Base-by-base conservation (phyloP, 2,113 vertebrate species). In the Zootoca vivipara region DNA sequence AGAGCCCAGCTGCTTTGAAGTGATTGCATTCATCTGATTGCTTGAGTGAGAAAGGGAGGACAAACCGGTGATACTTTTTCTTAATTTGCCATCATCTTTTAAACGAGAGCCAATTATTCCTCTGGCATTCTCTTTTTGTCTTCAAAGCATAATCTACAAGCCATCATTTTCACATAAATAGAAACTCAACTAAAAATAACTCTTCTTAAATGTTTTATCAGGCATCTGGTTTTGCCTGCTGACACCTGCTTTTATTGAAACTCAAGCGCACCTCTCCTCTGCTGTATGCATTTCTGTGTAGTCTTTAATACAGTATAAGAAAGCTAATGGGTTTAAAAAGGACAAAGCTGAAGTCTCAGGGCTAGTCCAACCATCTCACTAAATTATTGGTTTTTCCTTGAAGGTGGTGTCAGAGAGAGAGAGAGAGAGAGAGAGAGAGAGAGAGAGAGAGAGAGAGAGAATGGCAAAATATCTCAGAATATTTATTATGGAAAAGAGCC, bases 151-250 rank as follows among this genome's bases (percentile, higher is more conserved):
- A 93, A 52, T 93, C 91, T 94, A 93, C 22, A 65, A 80, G 77
- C 78, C 93, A 69, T 90, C 85, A 70, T 88, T 93, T 85, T 22
- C 83, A 35, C 83, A 90, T 64, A 95, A 95, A 96, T 91, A 94
- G 90, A 91, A 90, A 81, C 52, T n/a, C 58, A 86, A 6, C 87
- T 95, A 91, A 96, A 96, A 95, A 92, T 90, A 94, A 90, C 18
- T 0, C 72, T 38, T 16, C 82, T 0, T 78, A 87, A 95, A 90
- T 85, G 84, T 89, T 86, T 93, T 92, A 90, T 93, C 35, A 90
- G 85, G 64, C 85, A 90, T 46, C 89, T 91, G 56, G 1, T 82
- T 85, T 62, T 1, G 64, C 78, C 74, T 85, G 82, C 86, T 30
- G 85, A 62, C 79, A 81, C 69, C 78, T 82, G 52, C 30, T 74